Evolutionary conservation across 2,888 invertebrate species (phyloP).

Genomic region (Ornithoptera alexandrae): DNA sequence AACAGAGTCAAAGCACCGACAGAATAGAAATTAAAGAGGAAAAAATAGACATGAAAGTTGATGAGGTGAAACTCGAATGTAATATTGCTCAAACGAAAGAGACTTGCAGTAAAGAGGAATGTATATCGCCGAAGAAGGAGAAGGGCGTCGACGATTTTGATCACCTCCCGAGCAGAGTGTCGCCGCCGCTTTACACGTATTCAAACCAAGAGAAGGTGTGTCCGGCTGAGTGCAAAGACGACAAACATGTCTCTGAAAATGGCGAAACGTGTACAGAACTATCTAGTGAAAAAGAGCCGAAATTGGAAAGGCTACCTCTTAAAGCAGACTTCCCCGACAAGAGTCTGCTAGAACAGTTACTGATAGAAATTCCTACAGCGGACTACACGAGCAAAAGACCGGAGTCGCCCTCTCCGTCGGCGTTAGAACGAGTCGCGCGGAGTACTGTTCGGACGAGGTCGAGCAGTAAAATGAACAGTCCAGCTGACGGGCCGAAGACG

Average conservation of each 20-base stretch:
- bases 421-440: slow-evolving; percentile 68
- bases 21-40: slow-evolving; percentile 35
- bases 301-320: slow-evolving; percentile 61
- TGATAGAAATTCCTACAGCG: slow-evolving; percentile 89
- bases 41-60: slow-evolving; percentile 33
- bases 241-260: slow-evolving; percentile 49
- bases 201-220: slow-evolving; percentile 85
- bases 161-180: slow-evolving; percentile 85
- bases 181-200: slow-evolving; percentile 88
- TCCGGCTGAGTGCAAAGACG: slow-evolving; percentile 62
- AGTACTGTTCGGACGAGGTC: slow-evolving; percentile 83
- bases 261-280: slow-evolving; percentile 48
- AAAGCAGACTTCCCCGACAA: slow-evolving; percentile 78
- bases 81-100: slow-evolving; percentile 38
- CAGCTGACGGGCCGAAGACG: slow-evolving; percentile 76
- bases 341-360: slow-evolving; percentile 86
- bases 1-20: slow-evolving; percentile 34
- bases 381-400: slow-evolving; percentile 75
- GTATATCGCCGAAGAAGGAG: slow-evolving; percentile 45
- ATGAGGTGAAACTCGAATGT: slow-evolving; percentile 36
- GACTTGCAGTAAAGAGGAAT: slow-evolving; percentile 32
- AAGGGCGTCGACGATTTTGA: slow-evolving; percentile 70
- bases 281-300: slow-evolving; percentile 45
- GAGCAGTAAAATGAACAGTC: slow-evolving; percentile 84
- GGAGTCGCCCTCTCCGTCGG: slow-evolving; percentile 71